These are phyloP conservation scores for Coelinius sp. DNA, from an alignment of 2,888 invertebrate genomes.

Conservation along the genomic window DNA sequence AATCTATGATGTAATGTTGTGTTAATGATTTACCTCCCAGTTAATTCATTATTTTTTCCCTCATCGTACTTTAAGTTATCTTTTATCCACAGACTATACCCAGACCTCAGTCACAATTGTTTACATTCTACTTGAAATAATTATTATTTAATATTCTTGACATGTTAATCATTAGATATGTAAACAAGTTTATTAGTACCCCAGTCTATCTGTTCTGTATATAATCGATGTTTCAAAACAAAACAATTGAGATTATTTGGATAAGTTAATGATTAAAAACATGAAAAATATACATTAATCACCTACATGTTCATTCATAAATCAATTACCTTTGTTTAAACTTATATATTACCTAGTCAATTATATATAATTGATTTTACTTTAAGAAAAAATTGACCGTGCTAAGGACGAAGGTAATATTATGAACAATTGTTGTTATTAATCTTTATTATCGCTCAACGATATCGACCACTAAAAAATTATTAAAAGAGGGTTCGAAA, in stretches of 20 bases:
- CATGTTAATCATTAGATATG: not conserved
- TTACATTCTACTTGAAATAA: not conserved
- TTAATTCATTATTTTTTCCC: not conserved
- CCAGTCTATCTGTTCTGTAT: conserved; percentile 18
- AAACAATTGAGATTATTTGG: conserved; percentile 13
- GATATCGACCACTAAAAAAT: not conserved
- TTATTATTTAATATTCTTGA: not conserved
- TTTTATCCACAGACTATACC: not conserved
- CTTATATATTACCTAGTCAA: conserved; percentile 7
- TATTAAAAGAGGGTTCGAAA: not conserved
- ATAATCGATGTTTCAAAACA: conserved; percentile 2
- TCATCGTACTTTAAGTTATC: not conserved
- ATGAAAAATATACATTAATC: not conserved
- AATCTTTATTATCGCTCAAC: conserved; percentile 10
- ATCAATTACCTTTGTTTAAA: conserved; percentile 1
- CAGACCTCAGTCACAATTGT: not conserved
- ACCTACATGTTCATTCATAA: not conserved
- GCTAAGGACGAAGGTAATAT: conserved; percentile 15
- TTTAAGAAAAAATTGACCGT: not conserved
- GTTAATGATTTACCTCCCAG: not conserved
- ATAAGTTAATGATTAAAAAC: not conserved
- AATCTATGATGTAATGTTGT: not conserved
- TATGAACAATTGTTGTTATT: not conserved
- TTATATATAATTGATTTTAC: not conserved
- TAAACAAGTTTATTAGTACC: not conserved